Conservation (phyloP, 2,888 invertebrate genomes). For the Falcaria lacertinaria region DNA sequence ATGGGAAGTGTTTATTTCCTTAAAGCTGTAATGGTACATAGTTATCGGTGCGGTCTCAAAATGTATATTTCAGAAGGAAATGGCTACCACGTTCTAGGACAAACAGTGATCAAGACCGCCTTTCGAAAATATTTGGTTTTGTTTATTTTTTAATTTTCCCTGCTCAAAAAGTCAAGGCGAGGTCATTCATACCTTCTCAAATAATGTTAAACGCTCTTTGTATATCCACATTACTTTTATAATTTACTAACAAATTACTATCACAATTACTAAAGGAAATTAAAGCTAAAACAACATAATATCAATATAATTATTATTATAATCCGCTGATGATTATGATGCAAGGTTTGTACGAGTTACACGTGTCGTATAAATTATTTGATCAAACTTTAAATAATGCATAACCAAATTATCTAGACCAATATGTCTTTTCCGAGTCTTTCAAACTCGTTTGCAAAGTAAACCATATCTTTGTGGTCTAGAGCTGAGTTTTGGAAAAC, state of each 20-base stretch:
- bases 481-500: slow-evolving; percentile 95
- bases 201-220: neutral
- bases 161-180: no score
- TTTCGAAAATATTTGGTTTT: no score
- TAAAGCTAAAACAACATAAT: slow-evolving; percentile 17
- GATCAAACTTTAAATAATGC: slow-evolving; percentile 9
- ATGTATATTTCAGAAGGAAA: no score
- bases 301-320: slow-evolving; percentile 32
- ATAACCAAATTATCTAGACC: slow-evolving; percentile 36
- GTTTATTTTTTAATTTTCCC: no score
- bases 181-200: neutral
- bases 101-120: no score
- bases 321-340: slow-evolving; percentile 48
- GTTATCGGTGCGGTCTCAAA: no score
- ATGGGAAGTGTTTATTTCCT: no score
- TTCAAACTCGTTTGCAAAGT: slow-evolving; percentile 93
- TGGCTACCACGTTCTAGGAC: no score
- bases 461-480: slow-evolving; percentile 89
- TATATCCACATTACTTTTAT: slow-evolving; percentile 11
- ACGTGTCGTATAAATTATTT: slow-evolving; percentile 17
- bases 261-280: slow-evolving; percentile 9
- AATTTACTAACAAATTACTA: slow-evolving; percentile 22
- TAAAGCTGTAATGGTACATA: no score
- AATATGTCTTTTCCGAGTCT: slow-evolving; percentile 85
- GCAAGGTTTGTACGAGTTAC: slow-evolving; percentile 38